Percentiles rank a stretch among this genome's conserved stretches.
phyloP scores from a whole-genome alignment of 2,113 vertebrate genomes.

The Nibea coibor region DNA sequence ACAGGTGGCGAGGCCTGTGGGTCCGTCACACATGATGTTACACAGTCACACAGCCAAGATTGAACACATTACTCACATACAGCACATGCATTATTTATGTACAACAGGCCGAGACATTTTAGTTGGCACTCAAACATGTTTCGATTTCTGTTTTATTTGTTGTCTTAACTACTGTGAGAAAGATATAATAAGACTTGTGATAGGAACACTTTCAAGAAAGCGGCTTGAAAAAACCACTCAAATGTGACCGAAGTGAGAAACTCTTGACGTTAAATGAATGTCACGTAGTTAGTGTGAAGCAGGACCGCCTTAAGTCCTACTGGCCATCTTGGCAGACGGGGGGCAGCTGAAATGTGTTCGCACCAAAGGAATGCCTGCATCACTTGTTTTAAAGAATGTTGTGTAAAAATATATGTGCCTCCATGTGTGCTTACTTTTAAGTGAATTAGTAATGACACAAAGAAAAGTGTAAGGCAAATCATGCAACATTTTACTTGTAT shows the following conservation, averaged over 20 bases:
- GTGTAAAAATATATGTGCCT: conserved; percentile 24
- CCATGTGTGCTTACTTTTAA: conserved; percentile 1
- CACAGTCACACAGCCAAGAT: conserved; percentile 30
- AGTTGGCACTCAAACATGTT: conserved; percentile 51
- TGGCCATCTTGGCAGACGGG: conserved; percentile 3
- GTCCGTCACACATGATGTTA: conserved; percentile 38
- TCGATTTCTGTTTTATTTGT: conserved; percentile 43
- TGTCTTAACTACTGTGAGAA: conserved; percentile 59
- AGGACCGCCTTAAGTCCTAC: neutral
- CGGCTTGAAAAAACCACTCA: conserved; percentile 1
- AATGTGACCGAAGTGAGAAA: conserved; percentile 32
- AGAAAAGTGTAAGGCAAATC: neutral
- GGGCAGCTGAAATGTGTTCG: conserved; percentile 15
- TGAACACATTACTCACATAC: conserved; percentile 39
- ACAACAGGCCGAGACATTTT: conserved; percentile 40
- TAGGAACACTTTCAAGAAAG: conserved; percentile 11
- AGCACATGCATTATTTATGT: conserved; percentile 34
- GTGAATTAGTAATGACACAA: neutral
- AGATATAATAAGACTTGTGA: conserved; percentile 19
- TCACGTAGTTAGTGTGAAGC: neutral
- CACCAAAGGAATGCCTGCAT: conserved; percentile 5
- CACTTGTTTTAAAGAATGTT: conserved; percentile 13
- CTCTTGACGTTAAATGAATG: neutral
- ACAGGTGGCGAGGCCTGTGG: conserved; percentile 49
- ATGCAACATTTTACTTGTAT: neutral